Base-by-base conservation (phyloP, 2,113 vertebrate genomes). In the Percopsis transmontana region DNA sequence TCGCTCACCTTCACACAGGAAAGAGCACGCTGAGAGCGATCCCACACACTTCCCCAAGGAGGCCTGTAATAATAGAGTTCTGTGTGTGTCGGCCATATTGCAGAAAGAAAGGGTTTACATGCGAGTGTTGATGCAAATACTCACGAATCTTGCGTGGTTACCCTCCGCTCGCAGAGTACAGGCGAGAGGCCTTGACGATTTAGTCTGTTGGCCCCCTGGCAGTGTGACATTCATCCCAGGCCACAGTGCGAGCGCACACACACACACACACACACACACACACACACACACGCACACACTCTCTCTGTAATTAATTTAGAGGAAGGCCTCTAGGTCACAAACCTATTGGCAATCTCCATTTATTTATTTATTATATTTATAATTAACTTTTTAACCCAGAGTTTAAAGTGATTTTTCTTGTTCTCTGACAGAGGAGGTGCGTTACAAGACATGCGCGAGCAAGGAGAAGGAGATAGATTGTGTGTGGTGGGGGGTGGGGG, bases 341-440 rank as follows among this genome's bases (percentile, higher is more conserved):
- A 33, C 5, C 27, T 7, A 33, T 7, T 33, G 27, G 27, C 57
- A 42, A 1, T 58, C 18, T 58, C 9, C 7, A n/a, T 44, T 15
- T 44, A 3, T 44, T 10, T 44, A 3, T 44, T 44, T 44, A 3
- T 44, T 44, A n/a, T n/a, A n/a, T n/a, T n/a, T n/a, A n/a, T n/a
- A n/a, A n/a, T n/a, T n/a, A n/a, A n/a, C n/a, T n/a, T n/a, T n/a
- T 39, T 13, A 38, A 15, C 19, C 14, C 5, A 48, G 24, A 48
- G 47, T 70, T 45, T 45, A 69, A 80, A 81, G 70, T 68, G 66
- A 66, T 68, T 73, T 83, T 84, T 76, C 20, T n/a, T 81, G 78
- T 81, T 83, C 39, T 59, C 20, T 9, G 45, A 47, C 45, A 18
- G 50, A 13, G 27, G 21, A 18, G 27, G 24, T 48, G 38, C 55